Conservation (phyloP, 2,797 vertebrate genomes). For the Acipenser transmontanus region DNA sequence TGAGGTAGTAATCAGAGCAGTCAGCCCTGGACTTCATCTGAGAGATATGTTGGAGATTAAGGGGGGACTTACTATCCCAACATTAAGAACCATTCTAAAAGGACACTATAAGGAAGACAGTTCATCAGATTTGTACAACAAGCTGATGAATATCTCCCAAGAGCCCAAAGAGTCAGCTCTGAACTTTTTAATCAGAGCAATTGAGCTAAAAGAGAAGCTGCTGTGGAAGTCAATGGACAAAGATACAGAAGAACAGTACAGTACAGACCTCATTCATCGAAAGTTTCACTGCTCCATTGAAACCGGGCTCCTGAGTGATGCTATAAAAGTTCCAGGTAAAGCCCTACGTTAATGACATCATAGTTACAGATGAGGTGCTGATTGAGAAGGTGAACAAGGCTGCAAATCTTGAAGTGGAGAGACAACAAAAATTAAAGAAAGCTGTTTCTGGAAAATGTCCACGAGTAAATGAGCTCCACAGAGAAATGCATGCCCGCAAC, state of each 20-base stretch:
- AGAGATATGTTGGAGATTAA: too few species aligned
- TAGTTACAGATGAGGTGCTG: slow-evolving; percentile 9
- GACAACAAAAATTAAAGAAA: slow-evolving; percentile 14
- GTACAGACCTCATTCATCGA: background rate
- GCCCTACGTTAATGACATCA: background rate
- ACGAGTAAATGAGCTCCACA: slow-evolving; percentile 9
- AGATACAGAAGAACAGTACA: background rate
- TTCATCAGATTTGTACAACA: too few species aligned
- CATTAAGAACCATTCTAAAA: too few species aligned
- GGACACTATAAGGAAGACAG: too few species aligned
- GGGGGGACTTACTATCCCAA: too few species aligned
- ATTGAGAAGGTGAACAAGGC: slow-evolving; percentile 16
- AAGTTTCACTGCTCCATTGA: slow-evolving; percentile 9
- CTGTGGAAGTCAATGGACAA: background rate
- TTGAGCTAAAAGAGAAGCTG: slow-evolving; percentile 12
- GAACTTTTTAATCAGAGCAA: slow-evolving; percentile 4
- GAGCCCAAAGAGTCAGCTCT: background rate
- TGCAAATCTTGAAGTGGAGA: background rate
- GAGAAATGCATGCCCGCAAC: background rate
- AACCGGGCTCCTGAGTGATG: slow-evolving; percentile 4
- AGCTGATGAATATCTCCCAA: slow-evolving; percentile 10
- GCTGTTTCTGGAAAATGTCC: background rate
- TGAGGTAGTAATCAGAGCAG: too few species aligned
- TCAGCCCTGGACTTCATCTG: too few species aligned
- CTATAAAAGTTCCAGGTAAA: slow-evolving; percentile 17